These are phyloP conservation scores for Turnix velox DNA, from an alignment of 2,113 vertebrate species.

Conservation along the genomic window DNA sequence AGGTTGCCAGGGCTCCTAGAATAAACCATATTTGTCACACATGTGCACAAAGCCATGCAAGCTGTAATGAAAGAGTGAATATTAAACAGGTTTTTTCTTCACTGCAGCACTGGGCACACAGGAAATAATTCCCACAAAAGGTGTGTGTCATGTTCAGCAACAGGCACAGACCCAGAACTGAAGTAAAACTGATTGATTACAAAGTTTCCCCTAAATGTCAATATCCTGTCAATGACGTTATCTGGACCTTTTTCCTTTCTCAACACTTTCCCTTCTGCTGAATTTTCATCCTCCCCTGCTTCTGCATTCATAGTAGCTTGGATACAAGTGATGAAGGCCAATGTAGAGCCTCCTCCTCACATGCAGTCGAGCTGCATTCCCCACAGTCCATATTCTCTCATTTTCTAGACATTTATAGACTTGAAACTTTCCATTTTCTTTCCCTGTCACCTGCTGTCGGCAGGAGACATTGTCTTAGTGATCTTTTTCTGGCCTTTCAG, in stretches of 20 bases:
- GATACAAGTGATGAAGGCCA: not conserved
- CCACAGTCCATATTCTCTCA: not conserved
- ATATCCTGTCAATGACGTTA: no score
- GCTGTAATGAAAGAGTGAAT: no score
- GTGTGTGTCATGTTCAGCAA: no score
- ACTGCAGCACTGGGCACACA: no score
- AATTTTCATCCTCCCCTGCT: not conserved
- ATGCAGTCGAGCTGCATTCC: not conserved
- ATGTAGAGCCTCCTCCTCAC: not conserved
- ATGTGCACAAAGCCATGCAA: no score
- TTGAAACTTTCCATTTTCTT: constrained; percentile 53
- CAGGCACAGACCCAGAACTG: no score
- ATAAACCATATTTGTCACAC: not conserved
- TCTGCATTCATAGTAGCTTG: not conserved
- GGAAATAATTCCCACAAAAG: no score
- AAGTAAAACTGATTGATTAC: no score
- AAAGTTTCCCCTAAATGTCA: no score
- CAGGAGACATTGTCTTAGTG: constrained; percentile 58
- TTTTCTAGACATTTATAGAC: constrained; percentile 39
- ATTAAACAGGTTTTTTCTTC: no score
- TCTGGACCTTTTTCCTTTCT: not conserved
- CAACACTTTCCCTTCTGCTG: not conserved
- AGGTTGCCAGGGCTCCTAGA: not conserved
- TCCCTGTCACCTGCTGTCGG: constrained; percentile 54
- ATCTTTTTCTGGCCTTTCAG: constrained; percentile 53